Evolutionary conservation across 2,797 vertebrate genomes (phyloP), one percentile per base, ranked within the genome.

Genomic region (Poecilia wingei): DNA sequence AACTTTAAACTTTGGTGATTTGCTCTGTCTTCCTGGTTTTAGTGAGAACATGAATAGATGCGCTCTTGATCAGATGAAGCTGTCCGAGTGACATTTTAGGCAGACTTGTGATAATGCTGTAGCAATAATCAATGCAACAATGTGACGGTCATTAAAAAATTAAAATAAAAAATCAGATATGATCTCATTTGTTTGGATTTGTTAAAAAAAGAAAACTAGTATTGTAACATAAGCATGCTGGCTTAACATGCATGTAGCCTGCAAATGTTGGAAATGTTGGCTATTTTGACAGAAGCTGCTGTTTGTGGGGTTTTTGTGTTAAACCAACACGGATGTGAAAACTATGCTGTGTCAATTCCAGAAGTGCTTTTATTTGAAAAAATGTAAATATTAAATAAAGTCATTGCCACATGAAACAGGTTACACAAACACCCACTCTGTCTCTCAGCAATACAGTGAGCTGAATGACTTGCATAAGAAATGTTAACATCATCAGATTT

Each of bases 311-410:
- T n/a, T 74, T 78, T 39, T 36, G 8, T 36, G 18, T 49, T 45
- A 68, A 3, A n/a, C 45, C 2, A 69, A 49, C 0, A 61, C 53
- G 28, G 12, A 70, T 64, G 43, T 22, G 6, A 79, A 70, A 73
- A 73, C 20, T 1, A 7, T 1, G 3, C 20, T 77, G 25, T 6
- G 68, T 28, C 69, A 46, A 77, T 75, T 31, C 74, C 14, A 41
- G 3, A 76, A 1, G 45, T 28, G 39, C 55, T 71, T 76, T 77
- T 77, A 18, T 68, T 83, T 83, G 82, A 51, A 51, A 1, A n/a
- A 69, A n/a, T 41, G 14, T n/a, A 43, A 4, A 25, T 6, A 43
- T 41, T 10, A 39, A 61, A 61, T 66, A 3, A 41, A 18, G 18
- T 41, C 1, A 12, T 22, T 39, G 1, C 20, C 18, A 41, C 22